A percentile compares a stretch with the other conserved stretches of the same genome.
Conservation (phyloP, 2,113 vertebrate genomes). For the Canis aureus region DNA sequence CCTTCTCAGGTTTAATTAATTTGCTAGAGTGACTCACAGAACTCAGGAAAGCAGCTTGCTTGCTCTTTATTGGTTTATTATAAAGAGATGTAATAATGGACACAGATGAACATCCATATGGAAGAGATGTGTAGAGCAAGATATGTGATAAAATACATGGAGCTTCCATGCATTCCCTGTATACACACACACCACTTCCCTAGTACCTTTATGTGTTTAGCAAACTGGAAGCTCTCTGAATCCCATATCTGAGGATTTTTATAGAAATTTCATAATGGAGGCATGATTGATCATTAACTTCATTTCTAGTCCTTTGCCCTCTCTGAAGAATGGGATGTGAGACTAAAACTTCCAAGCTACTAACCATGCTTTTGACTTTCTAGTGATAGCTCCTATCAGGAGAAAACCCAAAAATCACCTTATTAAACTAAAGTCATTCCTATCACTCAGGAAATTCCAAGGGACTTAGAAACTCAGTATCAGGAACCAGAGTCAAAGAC, state of each 20-base stretch:
- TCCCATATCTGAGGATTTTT: too few relatives aligned
- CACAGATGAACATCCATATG: not conserved
- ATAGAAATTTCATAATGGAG: not conserved
- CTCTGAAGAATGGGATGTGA: not conserved
- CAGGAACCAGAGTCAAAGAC: not conserved
- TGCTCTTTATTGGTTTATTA: not conserved
- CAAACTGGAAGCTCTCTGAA: not conserved
- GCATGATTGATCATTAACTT: not conserved
- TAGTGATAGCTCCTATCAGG: not conserved
- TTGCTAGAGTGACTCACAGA: not conserved
- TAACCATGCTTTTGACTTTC: not conserved
- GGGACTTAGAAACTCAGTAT: not conserved
- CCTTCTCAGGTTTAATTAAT: not conserved
- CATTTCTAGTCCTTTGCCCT: not conserved
- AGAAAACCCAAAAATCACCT: not conserved
- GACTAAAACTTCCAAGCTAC: not conserved
- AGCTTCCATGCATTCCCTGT: not conserved
- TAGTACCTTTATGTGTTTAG: not conserved
- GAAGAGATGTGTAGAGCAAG: not conserved
- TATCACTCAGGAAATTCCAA: not conserved
- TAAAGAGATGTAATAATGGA: not conserved
- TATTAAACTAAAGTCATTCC: not conserved
- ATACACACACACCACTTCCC: not conserved
- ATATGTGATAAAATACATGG: not conserved
- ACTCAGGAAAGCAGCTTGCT: not conserved